Evolutionary conservation across 2,113 vertebrate species (phyloP), one percentile per base, ranked within the genome.

Genomic region (Zapus hudsonius): DNA sequence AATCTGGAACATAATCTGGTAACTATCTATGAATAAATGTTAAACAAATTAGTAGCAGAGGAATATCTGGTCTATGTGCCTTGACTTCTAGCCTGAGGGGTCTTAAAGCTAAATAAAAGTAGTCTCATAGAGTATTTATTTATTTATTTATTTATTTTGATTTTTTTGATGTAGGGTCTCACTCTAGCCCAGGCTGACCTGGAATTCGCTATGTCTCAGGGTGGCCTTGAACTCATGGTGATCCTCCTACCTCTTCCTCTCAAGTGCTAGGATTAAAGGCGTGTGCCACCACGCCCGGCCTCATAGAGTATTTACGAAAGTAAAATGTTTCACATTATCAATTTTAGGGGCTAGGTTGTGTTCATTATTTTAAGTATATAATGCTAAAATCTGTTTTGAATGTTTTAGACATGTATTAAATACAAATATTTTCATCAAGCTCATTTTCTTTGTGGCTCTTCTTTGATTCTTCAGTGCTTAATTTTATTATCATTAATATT

Each of bases 351-450:
- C 27, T 83, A 57, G 25, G 1, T 31, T 92, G 92, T 59, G 6
- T 33, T 70, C 76, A n/a, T 44, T 72, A 44, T 87, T 92, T 52
- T 74, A 87, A 92, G 66, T 67, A 42, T 25, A 66, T 88, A 81
- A 64, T 70, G 59, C 61, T 67, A 40, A 64, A 81, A 82, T 33
- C 15, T 74, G 38, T 59, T 94, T 67, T 64, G 0, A 88, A 38
- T 66, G 29, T 42, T 70, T 94, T 81, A 79, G 33, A 73, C 3
- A 84, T 90, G 74, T 42, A 22, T 59, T 66, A 52, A 89, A 55
- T 19, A 29, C 20, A 92, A 76, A 63, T 91, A 55, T 80, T 94
- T 91, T 91, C 55, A 69, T 89, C 17, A 44, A 93, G 44, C 47
- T 55, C 42, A 67, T 36, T 79, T 86, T 87, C 7, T 78, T 76